Evolutionary conservation across 2,113 vertebrate species (phyloP).

Genomic region (Mobula hypostoma): DNA sequence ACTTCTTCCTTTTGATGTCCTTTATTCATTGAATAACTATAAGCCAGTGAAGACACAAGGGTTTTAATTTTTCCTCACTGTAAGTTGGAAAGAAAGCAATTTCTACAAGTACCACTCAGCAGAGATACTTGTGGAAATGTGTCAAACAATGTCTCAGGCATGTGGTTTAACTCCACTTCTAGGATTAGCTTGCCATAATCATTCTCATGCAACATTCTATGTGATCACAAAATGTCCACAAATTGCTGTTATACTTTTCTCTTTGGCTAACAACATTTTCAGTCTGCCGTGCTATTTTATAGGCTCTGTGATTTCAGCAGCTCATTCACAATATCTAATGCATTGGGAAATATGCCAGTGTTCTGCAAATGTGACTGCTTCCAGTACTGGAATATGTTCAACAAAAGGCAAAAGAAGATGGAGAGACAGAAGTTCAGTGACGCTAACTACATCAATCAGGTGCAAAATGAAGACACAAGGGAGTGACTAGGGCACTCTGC

Average conservation of each 20-base stretch:
- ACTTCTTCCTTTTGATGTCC: not conserved
- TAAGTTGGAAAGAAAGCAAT: not conserved
- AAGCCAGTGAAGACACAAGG: not conserved
- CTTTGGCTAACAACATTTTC: not conserved
- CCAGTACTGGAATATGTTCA: not conserved
- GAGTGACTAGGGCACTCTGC: too few relatives aligned
- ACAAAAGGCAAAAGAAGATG: not conserved
- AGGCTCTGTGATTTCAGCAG: too few relatives aligned
- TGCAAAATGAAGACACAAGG: not conserved
- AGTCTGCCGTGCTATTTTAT: not conserved
- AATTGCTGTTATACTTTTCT: not conserved
- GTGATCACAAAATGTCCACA: not conserved
- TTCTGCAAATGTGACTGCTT: not conserved
- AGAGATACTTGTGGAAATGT: slow-evolving; percentile 21
- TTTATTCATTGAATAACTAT: not conserved
- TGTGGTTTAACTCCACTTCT: not conserved
- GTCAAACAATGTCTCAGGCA: slow-evolving; percentile 7
- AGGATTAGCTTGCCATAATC: not conserved
- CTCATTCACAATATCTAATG: not conserved
- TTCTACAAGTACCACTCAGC: not conserved
- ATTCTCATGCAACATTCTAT: not conserved
- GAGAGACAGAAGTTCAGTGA: not conserved
- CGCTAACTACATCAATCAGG: not conserved
- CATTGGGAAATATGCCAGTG: not conserved
- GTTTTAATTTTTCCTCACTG: not conserved